Conservation (phyloP, 2,797 vertebrate species). For the Sarcophilus harrisii region DNA sequence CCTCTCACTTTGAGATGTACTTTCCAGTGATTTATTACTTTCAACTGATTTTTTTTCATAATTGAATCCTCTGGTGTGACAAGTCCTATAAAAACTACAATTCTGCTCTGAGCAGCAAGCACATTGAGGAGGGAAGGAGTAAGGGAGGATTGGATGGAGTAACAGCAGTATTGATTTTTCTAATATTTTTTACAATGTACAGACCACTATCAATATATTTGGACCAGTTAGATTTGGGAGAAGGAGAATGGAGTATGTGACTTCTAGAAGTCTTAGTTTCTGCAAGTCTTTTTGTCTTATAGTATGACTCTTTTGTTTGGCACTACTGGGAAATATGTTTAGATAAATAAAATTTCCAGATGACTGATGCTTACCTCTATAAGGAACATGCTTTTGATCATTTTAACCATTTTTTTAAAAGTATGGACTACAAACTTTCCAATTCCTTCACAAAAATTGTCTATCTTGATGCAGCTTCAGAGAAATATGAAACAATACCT, state of each 20-base stretch:
- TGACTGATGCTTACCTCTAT: not conserved
- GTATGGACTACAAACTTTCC: not conserved
- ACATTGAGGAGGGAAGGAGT: not conserved
- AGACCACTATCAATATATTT: not conserved
- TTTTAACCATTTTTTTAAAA: not conserved
- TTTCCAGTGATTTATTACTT: not conserved
- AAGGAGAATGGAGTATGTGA: not conserved
- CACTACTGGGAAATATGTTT: not conserved
- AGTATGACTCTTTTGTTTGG: not conserved
- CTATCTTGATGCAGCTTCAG: not conserved
- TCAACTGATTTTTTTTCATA: slow-evolving; percentile 24
- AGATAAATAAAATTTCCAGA: not conserved
- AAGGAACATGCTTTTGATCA: not conserved
- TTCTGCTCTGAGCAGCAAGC: not conserved
- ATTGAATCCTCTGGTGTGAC: slow-evolving; percentile 6
- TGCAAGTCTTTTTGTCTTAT: not conserved
- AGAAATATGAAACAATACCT: not conserved
- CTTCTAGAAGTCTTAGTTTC: slow-evolving; percentile 20
- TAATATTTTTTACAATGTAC: slow-evolving; percentile 12
- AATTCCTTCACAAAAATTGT: not conserved
- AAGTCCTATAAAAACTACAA: not conserved
- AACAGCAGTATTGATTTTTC: not conserved
- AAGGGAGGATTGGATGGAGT: not conserved
- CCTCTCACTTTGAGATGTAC: not conserved
- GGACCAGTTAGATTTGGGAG: not conserved